Evolutionary conservation across 2,113 vertebrate species (phyloP).

Genomic region (Nothoprocta pentlandii): DNA sequence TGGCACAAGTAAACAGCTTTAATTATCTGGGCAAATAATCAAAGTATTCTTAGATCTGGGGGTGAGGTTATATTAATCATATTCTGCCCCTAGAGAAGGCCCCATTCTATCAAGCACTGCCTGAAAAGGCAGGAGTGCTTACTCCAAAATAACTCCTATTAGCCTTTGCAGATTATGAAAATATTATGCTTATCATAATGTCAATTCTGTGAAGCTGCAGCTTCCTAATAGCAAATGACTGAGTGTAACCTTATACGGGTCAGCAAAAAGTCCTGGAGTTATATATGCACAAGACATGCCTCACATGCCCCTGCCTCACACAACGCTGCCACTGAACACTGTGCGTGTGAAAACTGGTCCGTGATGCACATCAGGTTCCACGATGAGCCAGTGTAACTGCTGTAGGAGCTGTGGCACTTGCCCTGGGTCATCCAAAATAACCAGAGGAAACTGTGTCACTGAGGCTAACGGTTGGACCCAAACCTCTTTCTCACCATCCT

Average conservation of each 20-base stretch:
- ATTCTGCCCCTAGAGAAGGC: slow-evolving; percentile 50
- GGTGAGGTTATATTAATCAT: slow-evolving; percentile 46
- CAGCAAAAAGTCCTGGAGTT: neutral
- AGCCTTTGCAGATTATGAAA: slow-evolving; percentile 39
- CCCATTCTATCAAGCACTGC: slow-evolving; percentile 8
- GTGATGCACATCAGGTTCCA: neutral
- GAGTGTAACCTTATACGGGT: neutral
- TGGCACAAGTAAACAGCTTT: slow-evolving; percentile 54
- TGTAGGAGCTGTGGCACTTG: neutral
- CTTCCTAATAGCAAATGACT: slow-evolving; percentile 29
- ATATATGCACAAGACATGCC: neutral
- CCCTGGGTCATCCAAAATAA: neutral
- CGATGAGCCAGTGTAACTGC: neutral
- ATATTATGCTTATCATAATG: slow-evolving; percentile 28
- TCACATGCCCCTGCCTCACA: neutral
- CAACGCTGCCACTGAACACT: neutral
- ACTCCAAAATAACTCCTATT: slow-evolving; percentile 23
- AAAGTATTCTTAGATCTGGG: slow-evolving; percentile 40
- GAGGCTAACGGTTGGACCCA: slow-evolving; percentile 13
- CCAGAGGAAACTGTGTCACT: neutral
- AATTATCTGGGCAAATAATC: slow-evolving; percentile 61
- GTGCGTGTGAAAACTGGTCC: neutral
- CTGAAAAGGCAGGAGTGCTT: slow-evolving; percentile 19
- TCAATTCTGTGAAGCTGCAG: slow-evolving; percentile 13
- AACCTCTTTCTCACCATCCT: neutral